Evolutionary conservation across 2,797 vertebrate genomes (phyloP), one percentile per base, ranked within the genome.

Genomic region (Enteromius paludinosus): DNA sequence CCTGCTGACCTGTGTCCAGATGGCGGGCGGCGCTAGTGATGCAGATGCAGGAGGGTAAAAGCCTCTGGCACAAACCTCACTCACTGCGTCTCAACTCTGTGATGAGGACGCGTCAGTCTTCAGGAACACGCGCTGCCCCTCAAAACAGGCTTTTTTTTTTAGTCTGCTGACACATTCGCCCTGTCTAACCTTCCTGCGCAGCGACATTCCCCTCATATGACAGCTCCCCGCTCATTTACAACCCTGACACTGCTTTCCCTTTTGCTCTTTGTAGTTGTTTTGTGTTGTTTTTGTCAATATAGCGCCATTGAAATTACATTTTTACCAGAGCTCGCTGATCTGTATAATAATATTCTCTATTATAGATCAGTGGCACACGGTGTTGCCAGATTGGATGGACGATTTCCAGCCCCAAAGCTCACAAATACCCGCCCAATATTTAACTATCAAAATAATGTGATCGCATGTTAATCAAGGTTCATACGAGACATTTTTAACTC

Each of bases 51-150:
- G 45, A 12, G 5, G n/a, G 47, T 12, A 14, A 56, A 74, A 20
- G 78, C 70, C 66, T 80, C 54, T 80, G 78, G 78, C 78, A 17
- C 33, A 56, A 69, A 59, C n/a, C 25, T 87, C 87, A 76, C 25
- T 87, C 87, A 74, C 84, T 83, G 43, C 85, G 84, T 77, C 86
- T 91, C 84, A 89, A 73, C 84, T 92, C 87, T 71, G 81, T 89
- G 91, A 84, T 90, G 88, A 89, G 82, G 89, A 91, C 88, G 65
- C 87, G 91, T 90, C 92, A 91, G 82, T 77, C 66, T 52, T 74
- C 9, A 74, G 38, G 88, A 79, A 82, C 84, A 87, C 83, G 83
- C 86, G 87, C 83, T 72, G 81, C 47, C 82, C 74, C 73, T 83
- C 87, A n/a, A 41, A 25, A 59, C 89, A 80, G 72, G 17, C 69